Evolutionary conservation across 2,797 vertebrate species (phyloP), one percentile per base, ranked within the genome.

Genomic region (Dromococcyx pavoninus): DNA sequence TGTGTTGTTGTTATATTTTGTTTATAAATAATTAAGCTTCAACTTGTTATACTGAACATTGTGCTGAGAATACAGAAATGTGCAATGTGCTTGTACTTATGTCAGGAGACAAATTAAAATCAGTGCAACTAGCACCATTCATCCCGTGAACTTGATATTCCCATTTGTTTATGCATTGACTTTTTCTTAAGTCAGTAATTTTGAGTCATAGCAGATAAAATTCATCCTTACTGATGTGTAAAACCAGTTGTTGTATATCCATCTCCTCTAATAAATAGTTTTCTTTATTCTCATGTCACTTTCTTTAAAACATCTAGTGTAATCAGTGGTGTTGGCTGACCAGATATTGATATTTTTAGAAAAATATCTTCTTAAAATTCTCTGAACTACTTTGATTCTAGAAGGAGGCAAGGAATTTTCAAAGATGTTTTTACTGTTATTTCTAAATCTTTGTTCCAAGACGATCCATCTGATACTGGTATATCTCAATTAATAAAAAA

Each of bases 191-290:
- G 25, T 60, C 46, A 51, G 13, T 16, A 53, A 69, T 33, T 81
- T 60, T 81, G 23, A 69, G n/a, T 33, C 8, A 33, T 17, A 71
- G 62, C 28, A 46, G 9, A 2, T 22, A 74, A 22, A 1, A 41
- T 5, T 62, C 21, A 51, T 43, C 7, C 5, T 70, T 76, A 70
- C 46, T 89, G 43, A 41, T 37, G 33, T 6, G 66, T 61, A 35
- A 53, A 60, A 50, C 9, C 44, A 69, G 1, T 4, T 75, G 0
- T 18, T 88, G 32, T 23, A 67, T 0, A 0, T 22, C 8, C 4
- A 50, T 17, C 11, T 64, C 11, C 39, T 67, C 21, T 46, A 69
- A 65, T 43, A 73, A 72, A 62, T 30, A 73, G 28, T 70, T 70
- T 2, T 12, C 4, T 13, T 54, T 53, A n/a, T 67, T 84, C 39